These are phyloP conservation scores for Hipparchia semele DNA, from an alignment of 2,888 invertebrate genomes.

Conservation along the genomic window DNA sequence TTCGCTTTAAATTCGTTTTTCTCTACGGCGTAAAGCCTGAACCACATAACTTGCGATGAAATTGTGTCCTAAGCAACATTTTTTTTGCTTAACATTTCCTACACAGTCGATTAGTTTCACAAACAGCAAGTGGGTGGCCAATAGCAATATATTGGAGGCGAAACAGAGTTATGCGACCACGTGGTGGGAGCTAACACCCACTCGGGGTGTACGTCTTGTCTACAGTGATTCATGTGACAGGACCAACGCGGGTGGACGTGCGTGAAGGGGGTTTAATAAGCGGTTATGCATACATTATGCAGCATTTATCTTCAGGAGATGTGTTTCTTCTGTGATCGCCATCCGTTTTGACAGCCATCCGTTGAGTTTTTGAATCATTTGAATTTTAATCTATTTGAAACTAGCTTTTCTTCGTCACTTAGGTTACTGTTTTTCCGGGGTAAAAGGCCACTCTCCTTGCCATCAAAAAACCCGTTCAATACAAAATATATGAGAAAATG, in stretches of 20 bases:
- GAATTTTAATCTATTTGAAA: constrained; percentile 10
- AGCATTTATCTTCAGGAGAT: background rate
- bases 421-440: too few species aligned
- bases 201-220: constrained; percentile 33
- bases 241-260: constrained; percentile 27
- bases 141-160: constrained; percentile 35
- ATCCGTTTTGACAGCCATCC: background rate
- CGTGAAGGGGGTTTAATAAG: constrained; percentile 19
- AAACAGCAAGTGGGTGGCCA: constrained; percentile 33
- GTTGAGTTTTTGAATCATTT: background rate
- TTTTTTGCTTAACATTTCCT: constrained; percentile 10
- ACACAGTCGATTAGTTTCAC: constrained; percentile 29
- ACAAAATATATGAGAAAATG: too few species aligned
- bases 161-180: constrained; percentile 28
- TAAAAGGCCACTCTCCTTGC: too few species aligned
- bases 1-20: constrained; percentile 4
- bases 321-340: background rate
- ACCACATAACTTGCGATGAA: too few species aligned
- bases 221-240: constrained; percentile 38
- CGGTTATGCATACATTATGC: constrained; percentile 3
- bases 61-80: too few species aligned
- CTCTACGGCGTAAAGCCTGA: background rate
- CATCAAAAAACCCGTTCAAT: too few species aligned
- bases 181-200: constrained; percentile 38
- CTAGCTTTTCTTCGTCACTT: too few species aligned